phyloP scores from a whole-genome alignment of 2,888 invertebrate species.

The Rosalia funebris region DNA sequence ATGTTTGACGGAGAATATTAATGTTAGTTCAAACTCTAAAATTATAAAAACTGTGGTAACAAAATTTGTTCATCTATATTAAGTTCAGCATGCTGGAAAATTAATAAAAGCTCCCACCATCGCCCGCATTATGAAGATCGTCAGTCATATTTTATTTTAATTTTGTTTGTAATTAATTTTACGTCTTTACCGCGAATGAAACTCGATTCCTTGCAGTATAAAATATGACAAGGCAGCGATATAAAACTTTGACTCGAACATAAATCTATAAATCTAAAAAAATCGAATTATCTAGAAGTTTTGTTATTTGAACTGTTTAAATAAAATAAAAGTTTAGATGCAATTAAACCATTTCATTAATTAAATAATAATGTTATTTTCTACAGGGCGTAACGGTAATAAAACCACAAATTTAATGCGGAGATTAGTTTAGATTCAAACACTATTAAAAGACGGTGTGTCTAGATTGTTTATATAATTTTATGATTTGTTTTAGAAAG shows the following conservation, averaged over 20 bases:
- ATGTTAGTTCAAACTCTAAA: too few species aligned
- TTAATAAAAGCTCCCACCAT: neutral
- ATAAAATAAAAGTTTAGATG: slow-evolving; percentile 20
- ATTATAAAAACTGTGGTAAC: neutral
- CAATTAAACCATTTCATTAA: slow-evolving; percentile 15
- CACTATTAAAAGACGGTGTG: slow-evolving; percentile 54
- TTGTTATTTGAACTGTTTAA: slow-evolving; percentile 17
- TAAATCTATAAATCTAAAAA: slow-evolving; percentile 10
- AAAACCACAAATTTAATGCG: slow-evolving; percentile 49
- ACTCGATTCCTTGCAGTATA: neutral
- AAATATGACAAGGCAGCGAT: slow-evolving; percentile 1
- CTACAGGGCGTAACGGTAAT: slow-evolving; percentile 44
- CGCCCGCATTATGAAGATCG: neutral
- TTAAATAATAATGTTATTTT: slow-evolving; percentile 32
- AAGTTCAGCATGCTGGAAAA: neutral
- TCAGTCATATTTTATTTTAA: neutral
- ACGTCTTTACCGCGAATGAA: slow-evolving; percentile 15
- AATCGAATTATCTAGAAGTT: slow-evolving; percentile 17
- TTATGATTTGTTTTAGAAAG: slow-evolving; percentile 63
- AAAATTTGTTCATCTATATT: neutral
- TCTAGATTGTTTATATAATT: slow-evolving; percentile 60
- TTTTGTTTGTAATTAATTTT: slow-evolving; percentile 11
- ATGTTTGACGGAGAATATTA: too few species aligned
- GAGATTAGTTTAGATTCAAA: slow-evolving; percentile 51
- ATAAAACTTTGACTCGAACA: slow-evolving; percentile 4